These are phyloP conservation scores for Azorinus chamasolen DNA, from an alignment of 2,888 invertebrate genomes.

Conservation along the genomic window DNA sequence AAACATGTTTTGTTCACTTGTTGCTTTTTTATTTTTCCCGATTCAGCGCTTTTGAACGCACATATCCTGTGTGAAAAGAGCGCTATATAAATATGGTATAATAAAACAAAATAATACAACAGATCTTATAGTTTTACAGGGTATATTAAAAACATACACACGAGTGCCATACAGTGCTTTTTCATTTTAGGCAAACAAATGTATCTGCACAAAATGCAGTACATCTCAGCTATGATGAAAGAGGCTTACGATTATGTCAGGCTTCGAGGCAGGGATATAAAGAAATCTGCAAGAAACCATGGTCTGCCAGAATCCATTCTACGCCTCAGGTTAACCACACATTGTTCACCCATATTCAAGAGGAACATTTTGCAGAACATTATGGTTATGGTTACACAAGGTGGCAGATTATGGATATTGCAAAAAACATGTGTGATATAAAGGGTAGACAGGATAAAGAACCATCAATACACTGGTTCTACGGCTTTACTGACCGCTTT, in stretches of 20 bases:
- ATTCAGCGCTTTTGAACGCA: no score
- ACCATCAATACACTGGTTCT: constrained; percentile 54
- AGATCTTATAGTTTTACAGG: no score
- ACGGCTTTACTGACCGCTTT: constrained; percentile 34
- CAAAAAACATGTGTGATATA: not conserved
- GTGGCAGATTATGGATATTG: constrained; percentile 22
- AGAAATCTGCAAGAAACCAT: constrained; percentile 26
- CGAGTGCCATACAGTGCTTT: no score
- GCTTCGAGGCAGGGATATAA: constrained; percentile 17
- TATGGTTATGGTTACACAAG: constrained; percentile 24
- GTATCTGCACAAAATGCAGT: no score
- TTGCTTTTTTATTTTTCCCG: no score
- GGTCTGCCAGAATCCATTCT: constrained; percentile 36
- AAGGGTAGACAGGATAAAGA: constrained; percentile 7
- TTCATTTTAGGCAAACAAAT: no score
- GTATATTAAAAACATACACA: no score
- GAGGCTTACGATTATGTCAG: constrained; percentile 26
- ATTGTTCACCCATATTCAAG: constrained; percentile 24
- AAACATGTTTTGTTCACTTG: no score
- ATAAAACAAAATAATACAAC: no score
- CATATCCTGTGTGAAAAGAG: no score
- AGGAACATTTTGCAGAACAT: constrained; percentile 23
- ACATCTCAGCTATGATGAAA: no score
- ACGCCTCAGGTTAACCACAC: constrained; percentile 16
- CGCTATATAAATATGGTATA: no score